Conservation (phyloP, 2,113 vertebrate species). For the Silurus glanis region DNA sequence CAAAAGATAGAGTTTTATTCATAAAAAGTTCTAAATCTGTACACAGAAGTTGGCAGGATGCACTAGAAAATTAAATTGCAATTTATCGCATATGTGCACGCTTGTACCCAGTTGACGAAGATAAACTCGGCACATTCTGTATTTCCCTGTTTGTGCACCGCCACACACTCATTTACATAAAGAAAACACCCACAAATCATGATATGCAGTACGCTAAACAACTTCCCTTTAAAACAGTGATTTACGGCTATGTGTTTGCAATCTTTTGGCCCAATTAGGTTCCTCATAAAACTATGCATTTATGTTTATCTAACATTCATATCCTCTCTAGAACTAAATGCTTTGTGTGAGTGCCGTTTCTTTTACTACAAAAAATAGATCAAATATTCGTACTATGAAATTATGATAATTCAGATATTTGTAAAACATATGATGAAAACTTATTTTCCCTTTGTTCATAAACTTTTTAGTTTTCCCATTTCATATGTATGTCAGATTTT, state of each 20-base stretch:
- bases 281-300: no score
- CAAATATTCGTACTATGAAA: neutral
- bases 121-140: neutral
- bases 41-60: no score
- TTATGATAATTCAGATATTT: neutral
- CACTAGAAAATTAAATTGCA: no score
- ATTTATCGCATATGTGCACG: neutral
- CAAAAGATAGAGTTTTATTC: neutral
- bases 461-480: no score
- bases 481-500: no score
- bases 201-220: neutral
- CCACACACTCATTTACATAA: neutral
- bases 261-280: no score
- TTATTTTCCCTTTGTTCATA: no score
- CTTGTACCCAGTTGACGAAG: neutral
- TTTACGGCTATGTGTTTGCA: no score
- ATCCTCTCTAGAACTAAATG: neutral
- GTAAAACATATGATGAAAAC: no score
- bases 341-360: neutral
- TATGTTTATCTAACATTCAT: no score
- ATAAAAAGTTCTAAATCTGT: neutral
- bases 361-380: neutral
- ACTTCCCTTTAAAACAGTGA: neutral
- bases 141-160: no score
- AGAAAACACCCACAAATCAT: neutral